Evolutionary conservation across 2,888 invertebrate genomes (phyloP), one percentile per base, ranked within the genome.

Genomic region (Gastracanthus pulcherrimus): DNA sequence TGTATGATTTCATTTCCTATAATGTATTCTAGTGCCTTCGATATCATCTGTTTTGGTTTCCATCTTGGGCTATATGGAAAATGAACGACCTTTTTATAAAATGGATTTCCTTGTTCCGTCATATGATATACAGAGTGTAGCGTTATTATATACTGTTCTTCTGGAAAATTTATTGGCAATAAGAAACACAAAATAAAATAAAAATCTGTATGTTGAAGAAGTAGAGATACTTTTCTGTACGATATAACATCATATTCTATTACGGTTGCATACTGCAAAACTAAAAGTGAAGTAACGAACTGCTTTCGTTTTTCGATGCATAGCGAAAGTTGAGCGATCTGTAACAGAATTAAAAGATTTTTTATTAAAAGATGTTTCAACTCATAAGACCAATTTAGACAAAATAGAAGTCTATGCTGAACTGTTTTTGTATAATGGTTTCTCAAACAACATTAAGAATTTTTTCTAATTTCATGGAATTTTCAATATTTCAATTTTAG

Each of bases 31-130:
- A 74, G 0, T 11, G 48, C 64, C 23, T 74, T 64, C 7, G 6
- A 23, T 7, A 74, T 51, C 74, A 74, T 74, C 3, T 34, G 4
- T 48, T 74, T 48, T 6, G 48, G 31, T 64, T 64, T 19, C 74
- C 74, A 74, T 26, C 36, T 3, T 0, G 74, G 13, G 48, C 23
- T 36, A 23, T 74, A 74, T 16, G 74, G 74, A 64, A 74, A 48
- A 36, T 62, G 16, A 9, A 26, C 1, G 13, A 74, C n/a, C 16
- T 13, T 31, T 34, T 23, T 62, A 23, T 16, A n/a, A 34, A 64
- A 0, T 3, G 45, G 45, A 11, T 34, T 34, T 34, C 62, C 74
- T 45, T 74, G 26, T 23, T 48, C 64, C 6, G 64, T 48, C 34
- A 48, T 64, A n/a, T 64, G 45, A 64, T 48, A 64, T 31, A 64